Conservation (phyloP, 2,113 vertebrate species). For the Cercopithecus mona region DNA sequence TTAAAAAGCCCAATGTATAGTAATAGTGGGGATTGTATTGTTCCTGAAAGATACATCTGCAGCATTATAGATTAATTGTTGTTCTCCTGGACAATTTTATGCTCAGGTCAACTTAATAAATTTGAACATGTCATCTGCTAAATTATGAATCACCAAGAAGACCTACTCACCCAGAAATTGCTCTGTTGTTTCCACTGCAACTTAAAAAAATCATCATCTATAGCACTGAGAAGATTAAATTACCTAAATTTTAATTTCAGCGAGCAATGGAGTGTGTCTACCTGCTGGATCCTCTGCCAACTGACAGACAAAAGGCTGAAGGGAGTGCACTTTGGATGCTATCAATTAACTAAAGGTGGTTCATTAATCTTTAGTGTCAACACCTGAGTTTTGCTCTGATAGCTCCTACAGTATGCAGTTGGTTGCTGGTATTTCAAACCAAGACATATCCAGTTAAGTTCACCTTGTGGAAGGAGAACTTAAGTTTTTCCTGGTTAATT, state of each 20-base stretch:
- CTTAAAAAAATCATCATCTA: conserved; percentile 62
- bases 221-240: conserved; percentile 54
- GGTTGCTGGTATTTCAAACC: conserved; percentile 56
- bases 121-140: conserved; percentile 71
- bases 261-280: conserved; percentile 65
- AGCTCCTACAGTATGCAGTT: not conserved
- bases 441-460: conserved; percentile 26
- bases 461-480: not conserved
- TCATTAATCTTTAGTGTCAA: conserved; percentile 79
- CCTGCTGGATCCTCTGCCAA: conserved; percentile 68
- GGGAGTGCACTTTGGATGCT: conserved; percentile 46
- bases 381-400: conserved; percentile 67
- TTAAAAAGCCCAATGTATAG: not conserved
- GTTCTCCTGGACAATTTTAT: conserved; percentile 59
- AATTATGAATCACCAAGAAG: conserved; percentile 76
- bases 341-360: conserved; percentile 73
- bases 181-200: conserved; percentile 51
- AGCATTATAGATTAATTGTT: conserved; percentile 69
- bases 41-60: conserved; percentile 65
- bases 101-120: conserved; percentile 76
- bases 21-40: conserved; percentile 61
- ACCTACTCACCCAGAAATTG: conserved; percentile 67
- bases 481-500: not conserved
- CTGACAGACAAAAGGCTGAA: conserved; percentile 68
- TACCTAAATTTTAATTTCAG: conserved; percentile 73